These are phyloP conservation scores for Thoracochromis brauschi DNA, from an alignment of 2,113 vertebrate genomes.

Conservation along the genomic window DNA sequence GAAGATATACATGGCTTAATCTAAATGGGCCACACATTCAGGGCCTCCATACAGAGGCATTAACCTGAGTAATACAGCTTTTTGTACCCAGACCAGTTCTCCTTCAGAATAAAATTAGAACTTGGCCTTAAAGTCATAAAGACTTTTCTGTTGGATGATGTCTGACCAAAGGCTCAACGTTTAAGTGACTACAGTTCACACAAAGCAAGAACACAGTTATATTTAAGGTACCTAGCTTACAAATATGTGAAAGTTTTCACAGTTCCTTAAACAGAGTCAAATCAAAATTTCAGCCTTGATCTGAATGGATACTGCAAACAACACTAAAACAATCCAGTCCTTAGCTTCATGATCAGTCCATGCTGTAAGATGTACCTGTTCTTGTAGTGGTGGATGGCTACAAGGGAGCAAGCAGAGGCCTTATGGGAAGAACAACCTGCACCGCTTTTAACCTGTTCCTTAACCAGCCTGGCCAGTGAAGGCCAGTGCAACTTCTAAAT, in stretches of 20 bases:
- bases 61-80: background rate
- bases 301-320: background rate
- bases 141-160: background rate
- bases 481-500: background rate
- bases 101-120: background rate
- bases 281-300: background rate
- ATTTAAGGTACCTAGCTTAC: background rate
- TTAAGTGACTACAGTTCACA: background rate
- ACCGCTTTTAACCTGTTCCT: background rate
- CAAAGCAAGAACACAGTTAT: background rate
- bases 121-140: background rate
- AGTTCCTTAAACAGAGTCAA: background rate
- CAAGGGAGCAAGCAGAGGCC: background rate
- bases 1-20: background rate
- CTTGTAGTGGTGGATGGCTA: background rate
- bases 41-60: background rate
- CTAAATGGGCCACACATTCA: rapidly evolving
- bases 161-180: background rate
- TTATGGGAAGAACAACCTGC: background rate
- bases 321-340: background rate
- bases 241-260: background rate
- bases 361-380: background rate
- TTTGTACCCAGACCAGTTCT: background rate
- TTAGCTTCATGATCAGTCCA: background rate
- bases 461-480: background rate